phyloP scores from a whole-genome alignment of 2,113 vertebrate genomes.

The Hipposideros armiger region DNA sequence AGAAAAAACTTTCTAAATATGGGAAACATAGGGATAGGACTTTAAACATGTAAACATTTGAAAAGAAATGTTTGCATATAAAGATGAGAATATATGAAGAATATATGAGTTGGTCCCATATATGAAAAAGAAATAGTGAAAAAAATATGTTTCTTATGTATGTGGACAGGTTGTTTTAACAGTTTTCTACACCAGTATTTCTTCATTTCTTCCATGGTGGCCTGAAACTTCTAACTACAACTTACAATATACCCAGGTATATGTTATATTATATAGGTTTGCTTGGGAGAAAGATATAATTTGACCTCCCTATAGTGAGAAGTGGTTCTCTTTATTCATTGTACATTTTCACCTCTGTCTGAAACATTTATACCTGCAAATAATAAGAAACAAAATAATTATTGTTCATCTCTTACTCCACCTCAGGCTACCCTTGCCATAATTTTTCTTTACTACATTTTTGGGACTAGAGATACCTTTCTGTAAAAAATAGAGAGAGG shows the following conservation, averaged over 20 bases:
- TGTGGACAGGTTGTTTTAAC: neutral
- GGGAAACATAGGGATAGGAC: neutral
- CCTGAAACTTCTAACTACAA: neutral
- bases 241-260: neutral
- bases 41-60: neutral
- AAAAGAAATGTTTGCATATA: neutral
- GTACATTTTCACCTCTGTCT: neutral
- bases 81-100: neutral
- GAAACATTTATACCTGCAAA: neutral
- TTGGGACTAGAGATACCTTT: neutral
- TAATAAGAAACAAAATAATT: neutral
- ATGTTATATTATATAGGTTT: neutral
- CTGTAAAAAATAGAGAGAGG: neutral
- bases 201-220: neutral
- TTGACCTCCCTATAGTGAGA: neutral
- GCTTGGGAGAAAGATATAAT: neutral
- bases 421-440: neutral
- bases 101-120: neutral
- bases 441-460: neutral
- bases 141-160: neutral
- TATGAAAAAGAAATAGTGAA: neutral
- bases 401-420: neutral
- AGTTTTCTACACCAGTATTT: neutral
- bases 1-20: constrained; percentile 50
- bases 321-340: neutral